phyloP scores from a whole-genome alignment of 2,113 vertebrate genomes.

The Xenus cinereus region DNA sequence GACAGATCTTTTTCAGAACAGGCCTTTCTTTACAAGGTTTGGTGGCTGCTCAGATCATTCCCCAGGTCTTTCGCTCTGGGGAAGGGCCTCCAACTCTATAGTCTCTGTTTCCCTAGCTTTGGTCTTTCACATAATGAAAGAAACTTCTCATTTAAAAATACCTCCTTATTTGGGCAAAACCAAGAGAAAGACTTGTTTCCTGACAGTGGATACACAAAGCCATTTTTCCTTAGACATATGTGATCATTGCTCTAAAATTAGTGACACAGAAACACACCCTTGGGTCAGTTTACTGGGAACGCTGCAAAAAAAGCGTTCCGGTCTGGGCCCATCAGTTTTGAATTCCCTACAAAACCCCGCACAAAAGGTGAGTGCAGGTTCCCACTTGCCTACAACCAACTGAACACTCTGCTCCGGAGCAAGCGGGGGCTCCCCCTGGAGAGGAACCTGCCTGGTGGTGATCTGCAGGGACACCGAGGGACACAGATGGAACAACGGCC shows the following conservation, averaged over 20 bases:
- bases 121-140: neutral
- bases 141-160: neutral
- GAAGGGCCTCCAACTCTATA: neutral
- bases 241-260: neutral
- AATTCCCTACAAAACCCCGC: neutral
- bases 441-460: neutral
- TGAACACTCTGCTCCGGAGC: neutral
- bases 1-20: neutral
- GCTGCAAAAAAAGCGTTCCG: neutral
- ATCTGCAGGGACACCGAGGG: neutral
- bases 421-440: neutral
- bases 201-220: neutral
- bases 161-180: conserved; percentile 10
- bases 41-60: neutral
- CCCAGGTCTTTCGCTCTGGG: neutral
- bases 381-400: neutral
- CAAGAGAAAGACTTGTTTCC: conserved; percentile 1
- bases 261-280: neutral
- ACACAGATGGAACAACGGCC: neutral
- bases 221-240: neutral
- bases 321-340: neutral
- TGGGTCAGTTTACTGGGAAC: neutral
- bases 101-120: neutral
- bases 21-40: neutral
- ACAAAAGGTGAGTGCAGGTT: neutral